These are phyloP conservation scores for Eupithecia pulchellata DNA, from an alignment of 2,888 invertebrate species.

Conservation along the genomic window DNA sequence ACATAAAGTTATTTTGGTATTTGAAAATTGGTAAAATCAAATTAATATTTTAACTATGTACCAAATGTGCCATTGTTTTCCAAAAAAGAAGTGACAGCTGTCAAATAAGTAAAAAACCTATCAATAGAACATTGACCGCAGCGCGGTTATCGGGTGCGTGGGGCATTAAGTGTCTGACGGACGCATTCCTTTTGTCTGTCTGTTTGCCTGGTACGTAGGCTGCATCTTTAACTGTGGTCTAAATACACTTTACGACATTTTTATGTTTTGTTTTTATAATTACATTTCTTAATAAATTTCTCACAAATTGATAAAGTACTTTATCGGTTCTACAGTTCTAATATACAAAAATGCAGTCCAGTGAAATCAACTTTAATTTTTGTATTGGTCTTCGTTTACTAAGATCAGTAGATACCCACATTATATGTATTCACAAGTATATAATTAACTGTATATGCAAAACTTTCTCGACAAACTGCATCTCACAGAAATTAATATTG, in stretches of 20 bases:
- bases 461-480: too few relatives aligned
- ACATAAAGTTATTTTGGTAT: neutral
- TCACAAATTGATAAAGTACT: too few relatives aligned
- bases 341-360: too few relatives aligned
- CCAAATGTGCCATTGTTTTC: neutral
- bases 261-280: too few relatives aligned
- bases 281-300: too few relatives aligned
- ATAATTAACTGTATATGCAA: too few relatives aligned
- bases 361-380: too few relatives aligned
- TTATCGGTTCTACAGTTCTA: too few relatives aligned
- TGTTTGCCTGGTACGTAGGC: conserved; percentile 56
- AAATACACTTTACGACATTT: conserved; percentile 19
- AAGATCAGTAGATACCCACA: too few relatives aligned
- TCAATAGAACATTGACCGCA: conserved; percentile 36
- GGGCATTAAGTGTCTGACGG: conserved; percentile 66
- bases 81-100: neutral
- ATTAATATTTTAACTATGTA: neutral
- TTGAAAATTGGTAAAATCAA: neutral
- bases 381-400: too few relatives aligned
- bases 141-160: conserved; percentile 62
- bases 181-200: conserved; percentile 61
- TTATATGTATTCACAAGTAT: too few relatives aligned
- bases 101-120: neutral
- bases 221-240: conserved; percentile 39
- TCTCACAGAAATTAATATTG: too few relatives aligned